Percentiles rank a stretch among this genome's conserved stretches.
Conservation (phyloP, 2,797 vertebrate species). For the Danio albolineatus region DNA sequence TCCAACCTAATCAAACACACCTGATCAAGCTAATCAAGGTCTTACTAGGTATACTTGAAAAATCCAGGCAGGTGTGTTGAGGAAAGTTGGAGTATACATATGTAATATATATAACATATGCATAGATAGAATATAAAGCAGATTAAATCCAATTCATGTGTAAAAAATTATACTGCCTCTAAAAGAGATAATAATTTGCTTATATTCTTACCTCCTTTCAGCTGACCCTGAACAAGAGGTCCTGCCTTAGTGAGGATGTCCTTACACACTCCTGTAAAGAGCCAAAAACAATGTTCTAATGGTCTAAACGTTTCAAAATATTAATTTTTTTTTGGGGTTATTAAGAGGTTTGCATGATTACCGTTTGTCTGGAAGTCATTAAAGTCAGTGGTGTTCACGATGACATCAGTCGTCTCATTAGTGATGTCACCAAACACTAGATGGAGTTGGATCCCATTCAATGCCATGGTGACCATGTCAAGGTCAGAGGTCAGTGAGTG, state of each 20-base stretch:
- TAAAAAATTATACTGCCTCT: not conserved
- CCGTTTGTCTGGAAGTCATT: slow-evolving; percentile 52
- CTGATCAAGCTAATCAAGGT: no score
- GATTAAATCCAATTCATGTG: no score
- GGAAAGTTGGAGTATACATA: no score
- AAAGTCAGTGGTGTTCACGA: slow-evolving; percentile 77
- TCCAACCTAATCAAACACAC: no score
- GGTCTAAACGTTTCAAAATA: not conserved
- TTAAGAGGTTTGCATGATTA: not conserved
- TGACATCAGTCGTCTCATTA: slow-evolving; percentile 69
- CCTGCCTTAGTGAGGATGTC: slow-evolving; percentile 69
- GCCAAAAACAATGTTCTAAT: not conserved
- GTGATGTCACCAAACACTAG: slow-evolving; percentile 76
- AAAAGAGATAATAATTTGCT: not conserved
- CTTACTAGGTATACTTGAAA: no score
- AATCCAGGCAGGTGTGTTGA: no score
- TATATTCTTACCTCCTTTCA: slow-evolving; percentile 64
- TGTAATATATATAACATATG: no score
- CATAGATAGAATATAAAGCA: no score
- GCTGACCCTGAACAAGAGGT: slow-evolving; percentile 55
- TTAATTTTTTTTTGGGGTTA: not conserved
- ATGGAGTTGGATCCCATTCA: slow-evolving; percentile 61
- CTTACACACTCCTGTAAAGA: slow-evolving; percentile 69
- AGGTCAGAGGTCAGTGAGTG: slow-evolving; percentile 66
- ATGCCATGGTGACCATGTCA: slow-evolving; percentile 63